Evolutionary conservation across 2,888 invertebrate genomes (phyloP).

Genomic region (Campoletis raptor): DNA sequence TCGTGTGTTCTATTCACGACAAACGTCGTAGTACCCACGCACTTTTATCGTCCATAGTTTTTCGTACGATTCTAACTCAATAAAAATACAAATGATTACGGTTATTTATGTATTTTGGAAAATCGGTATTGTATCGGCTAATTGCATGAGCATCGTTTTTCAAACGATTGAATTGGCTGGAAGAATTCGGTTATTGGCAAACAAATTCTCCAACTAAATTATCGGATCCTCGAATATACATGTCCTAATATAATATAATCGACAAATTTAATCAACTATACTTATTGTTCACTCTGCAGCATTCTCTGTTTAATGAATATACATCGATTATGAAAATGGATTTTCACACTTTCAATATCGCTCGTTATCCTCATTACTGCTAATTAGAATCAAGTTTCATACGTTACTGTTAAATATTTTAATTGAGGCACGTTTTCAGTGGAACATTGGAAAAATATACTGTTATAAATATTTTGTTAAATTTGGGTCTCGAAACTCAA

Average conservation of each 20-base stretch:
- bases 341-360: too few species aligned
- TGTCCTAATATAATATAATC: background rate
- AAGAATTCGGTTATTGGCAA: background rate
- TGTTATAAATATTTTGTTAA: background rate
- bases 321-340: background rate
- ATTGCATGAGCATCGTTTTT: background rate
- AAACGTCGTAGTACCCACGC: background rate
- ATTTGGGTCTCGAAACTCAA: too few species aligned
- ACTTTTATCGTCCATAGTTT: background rate
- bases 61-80: background rate
- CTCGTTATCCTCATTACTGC: background rate
- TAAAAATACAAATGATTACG: background rate
- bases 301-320: background rate
- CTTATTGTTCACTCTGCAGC: background rate
- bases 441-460: background rate
- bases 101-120: background rate
- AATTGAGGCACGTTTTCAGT: background rate
- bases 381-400: background rate
- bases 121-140: background rate
- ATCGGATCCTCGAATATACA: background rate
- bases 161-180: background rate
- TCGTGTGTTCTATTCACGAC: constrained; percentile 24
- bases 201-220: background rate
- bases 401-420: too few species aligned
- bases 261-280: background rate